Percentiles rank a stretch among this genome's conserved stretches.
phyloP scores from a whole-genome alignment of 2,797 vertebrate genomes.

The Scyliorhinus canicula region DNA sequence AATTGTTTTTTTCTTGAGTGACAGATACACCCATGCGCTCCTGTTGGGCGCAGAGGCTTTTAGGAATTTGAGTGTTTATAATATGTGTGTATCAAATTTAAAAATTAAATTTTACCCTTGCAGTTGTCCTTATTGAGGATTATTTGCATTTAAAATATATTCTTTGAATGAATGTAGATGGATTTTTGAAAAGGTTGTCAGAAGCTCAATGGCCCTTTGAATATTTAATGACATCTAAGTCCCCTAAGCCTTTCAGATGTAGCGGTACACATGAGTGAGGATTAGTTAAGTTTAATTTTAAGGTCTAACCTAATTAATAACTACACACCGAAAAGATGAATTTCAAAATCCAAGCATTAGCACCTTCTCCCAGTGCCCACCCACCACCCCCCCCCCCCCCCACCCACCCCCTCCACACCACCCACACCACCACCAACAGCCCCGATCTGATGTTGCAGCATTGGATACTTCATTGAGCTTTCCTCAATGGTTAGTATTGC shows the following conservation, averaged over 20 bases:
- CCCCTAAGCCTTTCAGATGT: constrained; percentile 33
- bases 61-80: not conserved
- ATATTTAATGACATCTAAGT: constrained; percentile 35
- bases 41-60: too few relatives aligned
- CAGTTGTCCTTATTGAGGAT: constrained; percentile 5
- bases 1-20: not conserved
- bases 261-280: not conserved
- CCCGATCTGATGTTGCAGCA: not conserved
- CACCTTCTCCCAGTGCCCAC: too few relatives aligned
- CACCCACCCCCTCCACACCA: too few relatives aligned
- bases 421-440: not conserved
- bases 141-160: constrained; percentile 37
- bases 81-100: not conserved
- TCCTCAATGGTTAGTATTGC: not conserved
- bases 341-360: not conserved
- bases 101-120: constrained; percentile 1
- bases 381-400: not conserved
- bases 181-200: constrained; percentile 39
- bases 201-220: constrained; percentile 31
- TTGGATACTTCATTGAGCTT: not conserved
- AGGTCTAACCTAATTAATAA: not conserved
- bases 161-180: not conserved
- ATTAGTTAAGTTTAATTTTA: constrained; percentile 13
- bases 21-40: not conserved
- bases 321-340: not conserved